Evolutionary conservation across 2,113 vertebrate genomes (phyloP).

Genomic region (Serinus canaria): DNA sequence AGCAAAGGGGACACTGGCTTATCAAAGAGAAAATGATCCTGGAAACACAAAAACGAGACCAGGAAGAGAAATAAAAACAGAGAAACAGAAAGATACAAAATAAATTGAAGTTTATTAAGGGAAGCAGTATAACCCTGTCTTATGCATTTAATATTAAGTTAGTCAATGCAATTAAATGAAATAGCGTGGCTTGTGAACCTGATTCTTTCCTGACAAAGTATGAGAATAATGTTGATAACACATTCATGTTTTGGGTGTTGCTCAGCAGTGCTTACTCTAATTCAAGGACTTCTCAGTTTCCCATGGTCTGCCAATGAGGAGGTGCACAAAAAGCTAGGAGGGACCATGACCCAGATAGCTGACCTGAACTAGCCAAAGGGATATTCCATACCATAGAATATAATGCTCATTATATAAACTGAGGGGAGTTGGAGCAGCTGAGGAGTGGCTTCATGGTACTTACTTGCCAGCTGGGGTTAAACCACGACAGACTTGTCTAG

Average conservation of each 20-base stretch:
- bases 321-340: neutral
- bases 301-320: neutral
- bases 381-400: neutral
- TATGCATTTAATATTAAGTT: neutral
- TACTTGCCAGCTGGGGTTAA: neutral
- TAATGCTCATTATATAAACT: neutral
- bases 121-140: neutral
- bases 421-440: neutral
- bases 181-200: neutral
- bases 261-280: neutral
- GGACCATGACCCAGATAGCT: neutral
- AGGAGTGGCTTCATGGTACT: neutral
- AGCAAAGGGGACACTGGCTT: constrained; percentile 91
- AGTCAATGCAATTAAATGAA: neutral
- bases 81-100: neutral
- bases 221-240: neutral
- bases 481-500: neutral
- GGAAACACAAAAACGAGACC: neutral
- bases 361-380: neutral
- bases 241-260: neutral
- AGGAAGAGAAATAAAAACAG: neutral
- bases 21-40: constrained; percentile 96
- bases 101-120: neutral
- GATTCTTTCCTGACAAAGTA: neutral
- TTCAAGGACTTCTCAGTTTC: neutral